Base-by-base conservation (phyloP, 2,888 invertebrate species). In the Platycheirus rosarum region DNA sequence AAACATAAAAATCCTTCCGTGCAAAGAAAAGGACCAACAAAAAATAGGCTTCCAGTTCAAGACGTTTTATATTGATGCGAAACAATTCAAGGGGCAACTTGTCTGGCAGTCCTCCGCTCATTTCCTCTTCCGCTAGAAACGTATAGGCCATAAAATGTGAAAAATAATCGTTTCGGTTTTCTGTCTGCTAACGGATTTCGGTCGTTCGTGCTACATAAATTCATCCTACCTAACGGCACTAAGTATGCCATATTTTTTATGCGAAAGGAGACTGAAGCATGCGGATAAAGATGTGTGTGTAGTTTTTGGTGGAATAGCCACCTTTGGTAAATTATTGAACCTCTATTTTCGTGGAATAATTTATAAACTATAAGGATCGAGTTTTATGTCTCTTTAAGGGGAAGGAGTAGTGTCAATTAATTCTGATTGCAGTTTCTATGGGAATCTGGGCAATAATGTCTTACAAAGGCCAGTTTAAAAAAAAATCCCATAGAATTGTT, bases 111-210 rank as follows among this genome's bases (percentile, higher is more conserved):
- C 55, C 37, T 57, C 55, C 37, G 37, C 13, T 57, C 55, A 23
- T 57, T 53, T 35, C 18, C 20, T 35, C 20, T 35, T 14, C 20
- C 20, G 37, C 40, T 14, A 23, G 55, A 57, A 20, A 49, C 42
- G 9, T 35, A 42, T 60, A 14, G 65, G 35, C 65, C 65, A 80
- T 80, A 80, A 76, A 80, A 80, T 70, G 57, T 71, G 70, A 71
- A 70, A 80, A 70, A 80, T 80, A 80, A 80, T 76, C 76, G 70
- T 35, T 66, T 49, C 42, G 51, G 46, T 42, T 42, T 60, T 60
- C 46, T 76, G 70, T 66, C 80, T 80, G 44, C 48, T 55, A 44
- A 37, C 40, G 32, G 53, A 53, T 80, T 76, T 60, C 76, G 80
- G 76, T 66, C 51, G 42, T 16, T 66, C 53, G 46, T 70, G 37